Evolutionary conservation across 2,888 invertebrate genomes (phyloP).

Genomic region (Rhingia campestris): DNA sequence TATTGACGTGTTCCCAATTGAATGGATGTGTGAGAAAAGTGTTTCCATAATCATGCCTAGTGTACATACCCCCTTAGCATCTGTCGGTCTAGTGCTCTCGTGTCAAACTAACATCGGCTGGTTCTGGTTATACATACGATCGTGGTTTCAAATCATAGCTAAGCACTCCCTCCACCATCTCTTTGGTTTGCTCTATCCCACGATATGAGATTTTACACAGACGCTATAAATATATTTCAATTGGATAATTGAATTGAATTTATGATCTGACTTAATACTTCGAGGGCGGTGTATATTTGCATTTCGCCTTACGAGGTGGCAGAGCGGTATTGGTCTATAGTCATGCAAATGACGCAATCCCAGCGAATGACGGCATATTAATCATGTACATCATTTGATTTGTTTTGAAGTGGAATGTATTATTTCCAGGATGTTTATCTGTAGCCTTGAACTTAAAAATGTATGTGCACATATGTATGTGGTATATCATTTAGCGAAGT

Average conservation of each 20-base stretch:
- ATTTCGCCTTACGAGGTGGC: slow-evolving; percentile 17
- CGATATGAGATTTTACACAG: slow-evolving; percentile 17
- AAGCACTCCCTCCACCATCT: neutral
- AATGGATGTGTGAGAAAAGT: neutral
- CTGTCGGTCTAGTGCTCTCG: neutral
- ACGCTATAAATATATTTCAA: slow-evolving; percentile 59
- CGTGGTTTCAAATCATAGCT: slow-evolving; percentile 32
- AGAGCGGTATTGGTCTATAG: neutral
- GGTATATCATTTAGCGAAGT: too few species aligned
- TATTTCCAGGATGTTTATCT: slow-evolving; percentile 12
- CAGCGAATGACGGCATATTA: slow-evolving; percentile 12
- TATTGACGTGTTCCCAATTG: slow-evolving; percentile 38
- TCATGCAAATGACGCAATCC: slow-evolving; percentile 37
- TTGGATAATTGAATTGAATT: slow-evolving; percentile 65
- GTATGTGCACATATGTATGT: too few species aligned
- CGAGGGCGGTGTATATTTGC: slow-evolving; percentile 45
- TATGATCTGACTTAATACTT: slow-evolving; percentile 48
- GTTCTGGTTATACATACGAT: slow-evolving; percentile 13
- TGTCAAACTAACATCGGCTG: slow-evolving; percentile 9
- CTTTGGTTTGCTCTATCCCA: neutral
- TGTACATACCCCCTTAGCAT: neutral
- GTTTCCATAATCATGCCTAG: slow-evolving; percentile 22
- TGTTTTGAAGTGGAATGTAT: neutral
- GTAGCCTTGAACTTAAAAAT: slow-evolving; percentile 7
- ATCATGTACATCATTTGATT: neutral